Evolutionary conservation across 1,140 invertebrate species (phyloP).

Genomic region (Vollenhovia emeryi): DNA sequence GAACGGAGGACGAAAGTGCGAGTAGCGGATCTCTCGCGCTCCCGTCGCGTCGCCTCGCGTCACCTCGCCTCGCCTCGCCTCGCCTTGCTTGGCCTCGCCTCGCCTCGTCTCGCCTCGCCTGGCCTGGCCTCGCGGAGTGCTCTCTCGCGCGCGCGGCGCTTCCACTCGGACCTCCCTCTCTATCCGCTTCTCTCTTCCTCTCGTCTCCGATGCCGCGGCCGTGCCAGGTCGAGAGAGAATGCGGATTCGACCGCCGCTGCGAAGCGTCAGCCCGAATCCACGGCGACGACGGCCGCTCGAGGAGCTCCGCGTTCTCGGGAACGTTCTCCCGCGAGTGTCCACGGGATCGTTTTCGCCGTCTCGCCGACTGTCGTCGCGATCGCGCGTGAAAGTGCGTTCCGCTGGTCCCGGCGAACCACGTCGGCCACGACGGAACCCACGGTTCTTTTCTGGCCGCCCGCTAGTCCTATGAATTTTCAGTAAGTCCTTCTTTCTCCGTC

Average conservation of each 20-base stretch:
- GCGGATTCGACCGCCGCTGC: conserved; percentile 48
- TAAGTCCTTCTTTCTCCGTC: conserved; percentile 42
- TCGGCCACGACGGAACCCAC: conserved; percentile 62
- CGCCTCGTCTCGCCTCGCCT: background rate
- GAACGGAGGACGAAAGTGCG: conserved; percentile 60
- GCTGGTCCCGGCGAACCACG: conserved; percentile 44
- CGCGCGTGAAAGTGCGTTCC: conserved; percentile 59
- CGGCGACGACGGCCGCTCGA: conserved; percentile 6
- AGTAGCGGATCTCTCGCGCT: conserved; percentile 48
- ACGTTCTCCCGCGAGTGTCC: conserved; percentile 30
- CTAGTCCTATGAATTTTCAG: conserved; percentile 78
- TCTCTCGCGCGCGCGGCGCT: too few species aligned
- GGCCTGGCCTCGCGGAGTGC: too few species aligned
- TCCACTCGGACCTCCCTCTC: background rate
- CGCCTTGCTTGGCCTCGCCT: background rate
- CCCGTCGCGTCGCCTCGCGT: background rate
- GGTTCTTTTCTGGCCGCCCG: conserved; percentile 71
- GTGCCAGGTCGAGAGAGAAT: conserved; percentile 39
- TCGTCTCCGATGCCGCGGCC: conserved; percentile 15
- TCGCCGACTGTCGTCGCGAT: conserved; percentile 8
- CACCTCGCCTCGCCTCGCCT: background rate
- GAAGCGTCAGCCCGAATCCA: conserved; percentile 18
- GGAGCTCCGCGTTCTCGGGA: background rate
- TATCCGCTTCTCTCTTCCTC: background rate
- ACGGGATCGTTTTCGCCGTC: conserved; percentile 17